A percentile compares a stretch with the other conserved stretches of the same genome.
These are phyloP conservation scores for Empidonax traillii DNA, from an alignment of 2,113 vertebrate species.

Conservation along the genomic window DNA sequence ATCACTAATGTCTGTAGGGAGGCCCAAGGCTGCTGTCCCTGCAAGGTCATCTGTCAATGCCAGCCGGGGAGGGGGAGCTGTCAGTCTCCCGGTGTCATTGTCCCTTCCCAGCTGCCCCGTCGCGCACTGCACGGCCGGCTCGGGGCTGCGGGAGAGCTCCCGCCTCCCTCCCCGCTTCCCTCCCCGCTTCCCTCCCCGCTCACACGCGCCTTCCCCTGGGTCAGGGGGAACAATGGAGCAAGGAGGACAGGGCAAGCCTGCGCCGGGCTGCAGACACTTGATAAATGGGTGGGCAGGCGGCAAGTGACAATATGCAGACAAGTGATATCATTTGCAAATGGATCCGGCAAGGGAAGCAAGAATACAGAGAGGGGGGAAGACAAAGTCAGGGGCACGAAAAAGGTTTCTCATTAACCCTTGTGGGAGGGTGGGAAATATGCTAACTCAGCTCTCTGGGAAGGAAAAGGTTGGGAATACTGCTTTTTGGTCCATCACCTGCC, in stretches of 20 bases:
- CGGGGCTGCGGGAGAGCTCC: slow-evolving; percentile 32
- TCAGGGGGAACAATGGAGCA: slow-evolving; percentile 87
- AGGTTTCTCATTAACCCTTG: slow-evolving; percentile 62
- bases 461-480: not conserved
- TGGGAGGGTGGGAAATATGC: not conserved
- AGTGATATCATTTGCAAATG: slow-evolving; percentile 91
- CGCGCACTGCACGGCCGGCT: not conserved
- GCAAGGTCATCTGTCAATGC: slow-evolving; percentile 70
- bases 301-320: slow-evolving; percentile 92
- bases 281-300: slow-evolving; percentile 87
- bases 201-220: slow-evolving; percentile 73
- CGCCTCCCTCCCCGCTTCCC: slow-evolving; percentile 76
- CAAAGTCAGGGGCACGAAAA: slow-evolving; percentile 50
- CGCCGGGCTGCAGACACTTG: slow-evolving; percentile 78
- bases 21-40: slow-evolving; percentile 55
- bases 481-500: not conserved
- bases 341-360: slow-evolving; percentile 71
- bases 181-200: slow-evolving; percentile 71
- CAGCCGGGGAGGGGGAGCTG: slow-evolving; percentile 59
- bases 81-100: slow-evolving; percentile 45
- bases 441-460: not conserved
- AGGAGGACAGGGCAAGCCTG: slow-evolving; percentile 78
- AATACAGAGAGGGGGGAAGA: not conserved
- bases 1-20: slow-evolving; percentile 44
- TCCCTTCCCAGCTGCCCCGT: slow-evolving; percentile 26